phyloP scores from a whole-genome alignment of 2,888 invertebrate species.

The Andrena bicolor region DNA sequence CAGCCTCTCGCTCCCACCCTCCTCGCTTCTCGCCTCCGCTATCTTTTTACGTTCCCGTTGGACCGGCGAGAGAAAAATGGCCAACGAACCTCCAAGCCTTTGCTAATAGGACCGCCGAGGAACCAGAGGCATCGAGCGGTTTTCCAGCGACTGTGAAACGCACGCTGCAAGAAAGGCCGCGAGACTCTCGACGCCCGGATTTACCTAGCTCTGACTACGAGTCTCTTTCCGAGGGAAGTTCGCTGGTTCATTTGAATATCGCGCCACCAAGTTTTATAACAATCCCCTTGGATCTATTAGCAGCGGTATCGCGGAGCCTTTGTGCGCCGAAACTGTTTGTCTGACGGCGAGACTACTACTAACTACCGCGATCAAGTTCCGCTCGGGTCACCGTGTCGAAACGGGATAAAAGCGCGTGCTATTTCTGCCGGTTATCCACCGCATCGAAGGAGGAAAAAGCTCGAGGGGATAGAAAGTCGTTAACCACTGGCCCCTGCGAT shows the following conservation, averaged over 20 bases:
- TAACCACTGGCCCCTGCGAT: constrained; percentile 40
- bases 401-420: neutral
- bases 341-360: neutral
- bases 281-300: constrained; percentile 24
- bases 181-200: constrained; percentile 38
- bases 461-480: constrained; percentile 51
- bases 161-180: constrained; percentile 6
- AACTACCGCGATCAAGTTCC: neutral
- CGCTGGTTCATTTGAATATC: constrained; percentile 48
- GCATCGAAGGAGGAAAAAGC: constrained; percentile 30
- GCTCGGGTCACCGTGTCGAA: neutral
- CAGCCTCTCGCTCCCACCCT: neutral
- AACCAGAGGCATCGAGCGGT: neutral
- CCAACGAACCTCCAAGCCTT: neutral
- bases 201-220: constrained; percentile 13
- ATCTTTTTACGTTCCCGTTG: constrained; percentile 3
- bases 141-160: no score
- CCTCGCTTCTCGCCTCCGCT: neutral
- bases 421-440: neutral
- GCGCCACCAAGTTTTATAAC: constrained; percentile 37
- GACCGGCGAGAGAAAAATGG: constrained; percentile 19
- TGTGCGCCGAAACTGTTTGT: constrained; percentile 9
- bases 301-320: constrained; percentile 23
- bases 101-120: neutral
- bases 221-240: constrained; percentile 36